Conservation (phyloP, 2,888 invertebrate genomes). For the Eilema caniola region DNA sequence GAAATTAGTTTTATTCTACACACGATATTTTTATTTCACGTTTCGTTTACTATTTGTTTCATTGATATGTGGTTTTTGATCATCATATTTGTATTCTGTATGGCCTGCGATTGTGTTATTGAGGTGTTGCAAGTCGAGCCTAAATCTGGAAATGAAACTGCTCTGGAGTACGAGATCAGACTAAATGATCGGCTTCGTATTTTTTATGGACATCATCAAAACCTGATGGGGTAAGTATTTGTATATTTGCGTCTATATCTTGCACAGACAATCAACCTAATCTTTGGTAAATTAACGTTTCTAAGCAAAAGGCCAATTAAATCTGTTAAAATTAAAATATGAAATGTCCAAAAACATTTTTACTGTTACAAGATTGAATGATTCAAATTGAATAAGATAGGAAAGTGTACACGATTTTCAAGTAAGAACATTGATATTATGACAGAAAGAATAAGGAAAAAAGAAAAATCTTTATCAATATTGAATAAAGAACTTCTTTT, state of each 20-base stretch:
- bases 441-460: too few relatives aligned
- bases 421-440: too few relatives aligned
- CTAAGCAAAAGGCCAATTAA: background rate
- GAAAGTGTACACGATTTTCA: too few relatives aligned
- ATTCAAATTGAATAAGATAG: too few relatives aligned
- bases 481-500: too few relatives aligned
- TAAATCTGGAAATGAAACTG: slow-evolving; percentile 41
- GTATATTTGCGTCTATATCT: too few relatives aligned
- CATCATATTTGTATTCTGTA: slow-evolving; percentile 62
- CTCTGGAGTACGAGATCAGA: slow-evolving; percentile 53
- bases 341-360: too few relatives aligned
- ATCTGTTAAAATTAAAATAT: too few relatives aligned
- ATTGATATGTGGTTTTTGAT: slow-evolving; percentile 72
- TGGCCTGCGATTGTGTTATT: slow-evolving; percentile 58
- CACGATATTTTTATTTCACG: slow-evolving; percentile 58
- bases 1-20: slow-evolving; percentile 70
- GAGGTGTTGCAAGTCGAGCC: slow-evolving; percentile 52
- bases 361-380: too few relatives aligned
- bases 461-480: too few relatives aligned
- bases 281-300: background rate
- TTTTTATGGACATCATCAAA: slow-evolving; percentile 64
- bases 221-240: slow-evolving; percentile 62
- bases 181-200: slow-evolving; percentile 58
- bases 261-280: too few relatives aligned
- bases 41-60: slow-evolving; percentile 55